Percentiles rank a stretch among this genome's conserved stretches.
Conservation (phyloP, 1,140 invertebrate species). For the Lasioglossum baleicum region DNA sequence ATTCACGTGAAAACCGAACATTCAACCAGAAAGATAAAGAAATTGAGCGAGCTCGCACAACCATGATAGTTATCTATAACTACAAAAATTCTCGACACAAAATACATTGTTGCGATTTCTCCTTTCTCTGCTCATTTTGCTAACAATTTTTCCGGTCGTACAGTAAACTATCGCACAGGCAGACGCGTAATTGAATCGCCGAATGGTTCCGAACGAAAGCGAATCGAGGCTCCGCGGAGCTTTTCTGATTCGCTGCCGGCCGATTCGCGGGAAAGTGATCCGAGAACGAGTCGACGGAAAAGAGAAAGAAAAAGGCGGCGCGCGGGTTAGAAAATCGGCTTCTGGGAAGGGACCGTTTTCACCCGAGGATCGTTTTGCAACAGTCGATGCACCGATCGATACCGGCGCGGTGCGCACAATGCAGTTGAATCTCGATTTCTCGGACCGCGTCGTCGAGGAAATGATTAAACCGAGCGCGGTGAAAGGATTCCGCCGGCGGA, state of each 20-base stretch:
- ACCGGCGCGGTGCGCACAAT: conserved; percentile 17
- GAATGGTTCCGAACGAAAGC: neutral
- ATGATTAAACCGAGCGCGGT: conserved; percentile 29
- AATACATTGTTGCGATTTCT: no score
- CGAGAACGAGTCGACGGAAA: neutral
- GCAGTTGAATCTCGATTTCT: conserved; percentile 18
- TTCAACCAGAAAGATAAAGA: no score
- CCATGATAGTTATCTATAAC: no score
- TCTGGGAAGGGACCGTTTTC: conserved; percentile 31
- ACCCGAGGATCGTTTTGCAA: conserved; percentile 3
- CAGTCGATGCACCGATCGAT: conserved; percentile 33
- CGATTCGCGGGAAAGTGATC: conserved; percentile 20
- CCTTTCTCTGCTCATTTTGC: no score
- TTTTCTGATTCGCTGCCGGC: neutral
- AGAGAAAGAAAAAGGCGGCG: neutral
- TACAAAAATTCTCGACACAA: no score
- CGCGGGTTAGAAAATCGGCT: conserved; percentile 13
- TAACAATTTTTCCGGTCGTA: no score
- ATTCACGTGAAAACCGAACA: no score
- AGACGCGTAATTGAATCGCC: no score
- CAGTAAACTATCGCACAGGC: no score
- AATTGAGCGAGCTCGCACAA: no score
- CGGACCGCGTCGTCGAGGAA: conserved; percentile 10
- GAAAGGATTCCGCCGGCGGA: conserved; percentile 31
- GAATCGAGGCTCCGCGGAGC: neutral